Percentiles rank a stretch among this genome's conserved stretches.
These are phyloP conservation scores for Agrilus cyanescens DNA, from an alignment of 2,888 invertebrate genomes.

Conservation along the genomic window DNA sequence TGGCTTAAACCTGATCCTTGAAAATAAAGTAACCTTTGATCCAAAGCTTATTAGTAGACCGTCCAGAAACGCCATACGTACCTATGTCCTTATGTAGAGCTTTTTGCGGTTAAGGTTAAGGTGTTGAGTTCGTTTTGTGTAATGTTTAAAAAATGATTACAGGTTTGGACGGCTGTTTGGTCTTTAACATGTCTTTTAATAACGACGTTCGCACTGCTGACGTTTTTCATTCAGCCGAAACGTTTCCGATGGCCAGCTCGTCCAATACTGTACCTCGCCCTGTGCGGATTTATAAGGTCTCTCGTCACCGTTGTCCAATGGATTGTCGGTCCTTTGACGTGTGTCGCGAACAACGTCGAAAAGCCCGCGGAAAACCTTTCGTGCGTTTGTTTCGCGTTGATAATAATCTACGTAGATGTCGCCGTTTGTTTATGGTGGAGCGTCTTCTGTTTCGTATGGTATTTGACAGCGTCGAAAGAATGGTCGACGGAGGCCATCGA, in stretches of 20 bases:
- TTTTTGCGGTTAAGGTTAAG: no score
- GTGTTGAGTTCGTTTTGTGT: no score
- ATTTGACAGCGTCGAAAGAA: conserved; percentile 79
- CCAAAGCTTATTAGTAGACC: no score
- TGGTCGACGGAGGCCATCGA: conserved; percentile 90
- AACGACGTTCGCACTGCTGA: conserved; percentile 71
- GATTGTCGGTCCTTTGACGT: conserved; percentile 26
- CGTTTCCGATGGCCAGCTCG: conserved; percentile 89
- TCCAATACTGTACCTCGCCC: conserved; percentile 79
- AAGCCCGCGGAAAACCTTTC: conserved; percentile 12
- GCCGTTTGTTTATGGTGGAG: conserved; percentile 82
- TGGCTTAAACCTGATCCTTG: no score
- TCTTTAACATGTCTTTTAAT: conserved; percentile 69
- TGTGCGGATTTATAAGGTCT: conserved; percentile 44
- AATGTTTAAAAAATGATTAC: conserved; percentile 5
- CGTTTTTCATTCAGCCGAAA: conserved; percentile 80
- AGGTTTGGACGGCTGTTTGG: conserved; percentile 62
- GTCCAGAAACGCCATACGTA: no score
- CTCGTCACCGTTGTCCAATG: conserved; percentile 25
- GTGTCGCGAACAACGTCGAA: conserved; percentile 11
- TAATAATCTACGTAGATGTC: conserved; percentile 54
- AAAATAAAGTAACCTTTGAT: no score
- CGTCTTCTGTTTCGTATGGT: conserved; percentile 79
- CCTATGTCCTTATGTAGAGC: no score
- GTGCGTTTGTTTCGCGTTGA: conserved; percentile 24